These are phyloP conservation scores for Mycetomoellerius zeteki DNA, from an alignment of 1,140 invertebrate species.

Conservation along the genomic window DNA sequence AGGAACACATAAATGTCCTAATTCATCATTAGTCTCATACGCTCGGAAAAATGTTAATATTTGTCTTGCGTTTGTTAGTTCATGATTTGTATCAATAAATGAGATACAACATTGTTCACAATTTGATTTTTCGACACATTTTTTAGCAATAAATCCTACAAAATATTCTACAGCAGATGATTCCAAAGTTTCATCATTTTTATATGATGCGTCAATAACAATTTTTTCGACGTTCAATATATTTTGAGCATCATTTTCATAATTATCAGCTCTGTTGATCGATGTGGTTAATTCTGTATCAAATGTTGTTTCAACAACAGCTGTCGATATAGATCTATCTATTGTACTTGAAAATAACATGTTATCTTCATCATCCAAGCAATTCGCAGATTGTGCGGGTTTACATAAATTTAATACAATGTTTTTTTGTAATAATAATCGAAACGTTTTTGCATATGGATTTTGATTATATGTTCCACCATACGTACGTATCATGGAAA, in stretches of 20 bases:
- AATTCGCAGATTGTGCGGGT: slow-evolving; percentile 7
- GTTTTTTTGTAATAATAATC: not conserved
- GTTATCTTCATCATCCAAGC: not conserved
- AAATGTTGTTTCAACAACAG: not conserved
- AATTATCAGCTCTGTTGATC: not conserved
- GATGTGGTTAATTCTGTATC: not conserved
- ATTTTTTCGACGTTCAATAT: not conserved
- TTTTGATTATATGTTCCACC: slow-evolving; percentile 8
- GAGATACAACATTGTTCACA: not conserved
- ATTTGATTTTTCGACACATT: not conserved
- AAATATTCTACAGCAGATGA: not conserved
- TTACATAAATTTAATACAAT: slow-evolving; percentile 4
- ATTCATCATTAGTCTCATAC: not conserved
- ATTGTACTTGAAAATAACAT: not conserved
- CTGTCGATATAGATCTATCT: not conserved
- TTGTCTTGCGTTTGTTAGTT: not conserved
- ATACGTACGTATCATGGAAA: not conserved
- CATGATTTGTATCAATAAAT: not conserved
- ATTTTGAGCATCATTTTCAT: not conserved
- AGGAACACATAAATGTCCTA: not conserved
- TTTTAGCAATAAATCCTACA: not conserved
- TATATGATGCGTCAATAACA: not conserved
- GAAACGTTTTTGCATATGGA: not conserved
- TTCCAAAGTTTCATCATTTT: not conserved
- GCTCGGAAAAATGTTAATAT: not conserved